Evolutionary conservation across 2,113 vertebrate species (phyloP), one percentile per base, ranked within the genome.

Genomic region (Gallinago paraguaiae): DNA sequence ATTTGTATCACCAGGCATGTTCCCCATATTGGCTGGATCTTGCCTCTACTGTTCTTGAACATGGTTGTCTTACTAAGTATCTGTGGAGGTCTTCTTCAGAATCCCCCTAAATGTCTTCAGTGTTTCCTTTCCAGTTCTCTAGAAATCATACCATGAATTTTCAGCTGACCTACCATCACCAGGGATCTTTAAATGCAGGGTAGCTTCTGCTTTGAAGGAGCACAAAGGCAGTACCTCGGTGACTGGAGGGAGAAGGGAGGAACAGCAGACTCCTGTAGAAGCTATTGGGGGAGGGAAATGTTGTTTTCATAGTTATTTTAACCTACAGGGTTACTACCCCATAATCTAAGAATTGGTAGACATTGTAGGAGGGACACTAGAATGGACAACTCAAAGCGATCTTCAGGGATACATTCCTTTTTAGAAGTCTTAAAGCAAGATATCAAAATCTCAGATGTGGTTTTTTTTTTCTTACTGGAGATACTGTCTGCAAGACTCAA

Each of bases 211-310:
- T 61, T 13, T 43, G 35, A 56, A 82, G 46, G 35, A 86, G 22
- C 28, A 54, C 24, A 43, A 33, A 70, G 24, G 11, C 27, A 11
- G 4, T 65, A 35, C 9, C 4, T 22, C 17, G 0, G 8, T 71
- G 54, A 35, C 25, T 63, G n/a, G 9, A 39, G 18, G 15, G 23
- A 24, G 18, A 60, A 41, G 35, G 43, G 27, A 11, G 6, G 9
- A 91, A 31, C 12, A 48, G 50, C 27, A 63, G 22, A 31, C 15
- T 70, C 27, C 39, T 53, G 20, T 27, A 53, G 63, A 86, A 82
- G 33, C 11, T 77, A 3, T 18, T 31, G 6, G 18, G 16, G 8
- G 2, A 5, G 2, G 3, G 6, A 6, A 31, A 15, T 1, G 4
- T 17, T 17, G 9, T 37, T 87, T 60, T 57, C 20, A 10, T 19